Percentiles rank a stretch among this genome's conserved stretches.
Evolutionary conservation across 2,113 vertebrate species (phyloP).

Genomic region (Myiozetetes cayanensis): DNA sequence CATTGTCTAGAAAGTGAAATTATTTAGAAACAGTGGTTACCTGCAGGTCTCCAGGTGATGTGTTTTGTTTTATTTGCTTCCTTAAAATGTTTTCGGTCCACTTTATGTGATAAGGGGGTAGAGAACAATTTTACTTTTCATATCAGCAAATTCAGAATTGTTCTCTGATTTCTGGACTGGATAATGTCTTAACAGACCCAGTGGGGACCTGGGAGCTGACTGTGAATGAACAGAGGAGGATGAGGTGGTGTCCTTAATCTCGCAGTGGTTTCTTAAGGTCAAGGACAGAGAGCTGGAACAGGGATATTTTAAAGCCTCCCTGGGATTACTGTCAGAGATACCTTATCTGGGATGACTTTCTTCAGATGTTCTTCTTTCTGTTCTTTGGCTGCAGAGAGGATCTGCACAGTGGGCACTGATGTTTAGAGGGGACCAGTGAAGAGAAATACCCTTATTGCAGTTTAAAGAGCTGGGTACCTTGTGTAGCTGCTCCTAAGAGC

Average conservation of each 20-base stretch:
- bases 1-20: neutral
- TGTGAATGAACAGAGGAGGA: neutral
- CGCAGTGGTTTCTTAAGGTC: neutral
- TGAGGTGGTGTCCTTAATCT: neutral
- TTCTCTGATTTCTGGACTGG: neutral
- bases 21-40: neutral
- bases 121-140: neutral
- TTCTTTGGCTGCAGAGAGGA: neutral
- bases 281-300: neutral
- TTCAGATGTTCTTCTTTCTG: neutral
- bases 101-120: neutral
- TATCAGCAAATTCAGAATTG: neutral
- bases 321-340: neutral
- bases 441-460: neutral
- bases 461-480: neutral
- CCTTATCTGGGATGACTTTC: neutral
- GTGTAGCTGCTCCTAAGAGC: neutral
- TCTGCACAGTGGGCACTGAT: neutral
- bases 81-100: neutral
- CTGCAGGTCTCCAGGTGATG: neutral
- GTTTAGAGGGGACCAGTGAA: neutral
- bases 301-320: neutral
- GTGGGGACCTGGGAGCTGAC: neutral
- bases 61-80: neutral
- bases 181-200: neutral